Evolutionary conservation across 2,888 invertebrate genomes (phyloP).

Genomic region (Chloromyia formosa): DNA sequence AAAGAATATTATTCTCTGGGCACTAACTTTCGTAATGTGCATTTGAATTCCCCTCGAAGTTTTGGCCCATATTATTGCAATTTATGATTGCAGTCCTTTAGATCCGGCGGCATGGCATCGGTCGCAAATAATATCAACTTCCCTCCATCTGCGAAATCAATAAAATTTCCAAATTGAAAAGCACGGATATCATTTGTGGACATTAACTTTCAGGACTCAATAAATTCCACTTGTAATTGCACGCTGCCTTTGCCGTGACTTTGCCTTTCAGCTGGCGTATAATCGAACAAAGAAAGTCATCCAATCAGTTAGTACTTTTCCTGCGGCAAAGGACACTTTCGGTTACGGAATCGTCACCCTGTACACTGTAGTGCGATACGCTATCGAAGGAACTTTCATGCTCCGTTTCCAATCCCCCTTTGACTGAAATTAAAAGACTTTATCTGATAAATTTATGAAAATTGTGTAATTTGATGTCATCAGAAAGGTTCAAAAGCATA

Average conservation of each 20-base stretch:
- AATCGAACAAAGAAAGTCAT: background rate
- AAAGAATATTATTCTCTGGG: too few species aligned
- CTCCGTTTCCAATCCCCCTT: conserved; percentile 27
- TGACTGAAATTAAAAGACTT: conserved; percentile 44
- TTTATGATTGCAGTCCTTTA: too few species aligned
- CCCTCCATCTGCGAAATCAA: too few species aligned
- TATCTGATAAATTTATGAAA: conserved; percentile 49
- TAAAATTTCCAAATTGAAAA: too few species aligned
- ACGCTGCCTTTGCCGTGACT: background rate
- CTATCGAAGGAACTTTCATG: conserved; percentile 24
- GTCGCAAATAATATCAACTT: background rate
- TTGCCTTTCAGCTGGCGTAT: background rate
- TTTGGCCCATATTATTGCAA: too few species aligned
- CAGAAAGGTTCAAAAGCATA: conserved; percentile 43
- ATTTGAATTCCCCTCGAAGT: too few species aligned
- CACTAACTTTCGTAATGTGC: too few species aligned
- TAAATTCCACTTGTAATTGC: background rate
- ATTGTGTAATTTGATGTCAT: conserved; percentile 46
- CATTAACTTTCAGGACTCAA: background rate
- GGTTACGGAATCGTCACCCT: conserved; percentile 16
- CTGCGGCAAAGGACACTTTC: conserved; percentile 19
- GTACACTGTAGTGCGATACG: background rate
- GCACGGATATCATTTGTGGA: too few species aligned
- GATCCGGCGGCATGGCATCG: background rate
- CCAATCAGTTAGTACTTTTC: background rate